Evolutionary conservation across 2,113 vertebrate genomes (phyloP), one percentile per base, ranked within the genome.

Genomic region (Axis porcinus): DNA sequence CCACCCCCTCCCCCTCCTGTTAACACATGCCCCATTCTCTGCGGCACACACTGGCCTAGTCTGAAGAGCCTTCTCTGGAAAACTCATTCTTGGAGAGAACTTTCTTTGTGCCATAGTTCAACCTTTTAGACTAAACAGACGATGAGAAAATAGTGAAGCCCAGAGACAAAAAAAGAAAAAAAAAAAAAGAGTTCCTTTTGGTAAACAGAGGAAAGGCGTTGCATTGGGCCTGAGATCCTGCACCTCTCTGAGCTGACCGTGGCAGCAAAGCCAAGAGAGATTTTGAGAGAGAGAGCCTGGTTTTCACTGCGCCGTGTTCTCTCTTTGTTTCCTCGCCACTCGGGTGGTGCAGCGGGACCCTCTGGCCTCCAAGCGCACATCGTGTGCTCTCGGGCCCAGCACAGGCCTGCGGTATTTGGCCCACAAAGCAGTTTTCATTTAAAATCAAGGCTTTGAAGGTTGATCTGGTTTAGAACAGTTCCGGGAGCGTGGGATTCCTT

Each of bases 111-210:
- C 96, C 93, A 60, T 94, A 91, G 97, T 97, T 91, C 96, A 98
- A 95, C 94, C 95, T 62, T 95, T 98, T 98, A 99, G 98, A 99
- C 98, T 99, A 99, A 99, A 99, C 98, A 98, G 96, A 84, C 8
- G 54, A 89, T 97, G 98, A 95, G 95, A 98, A 98, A 93, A 95
- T 89, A 98, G 93, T 54, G 2, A 86, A 94, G 87, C 91, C 70
- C 89, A 96, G 97, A 5, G 90, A 21, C 25, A 47, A 40, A 62
- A 50, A 57, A 27, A 43, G 28, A 33, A n/a, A 36, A 7, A 4
- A 23, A 3, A 14, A 27, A 94, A 82, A 97, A 86, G 89, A 86
- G 95, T 97, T 94, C 79, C 97, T 96, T 96, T 62, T 50, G 79
- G 97, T 98, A 98, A 96, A 97, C 57, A 97, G 96, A 98, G 76